Conservation (phyloP, 2,888 invertebrate genomes). For the Pollenia amentaria region DNA sequence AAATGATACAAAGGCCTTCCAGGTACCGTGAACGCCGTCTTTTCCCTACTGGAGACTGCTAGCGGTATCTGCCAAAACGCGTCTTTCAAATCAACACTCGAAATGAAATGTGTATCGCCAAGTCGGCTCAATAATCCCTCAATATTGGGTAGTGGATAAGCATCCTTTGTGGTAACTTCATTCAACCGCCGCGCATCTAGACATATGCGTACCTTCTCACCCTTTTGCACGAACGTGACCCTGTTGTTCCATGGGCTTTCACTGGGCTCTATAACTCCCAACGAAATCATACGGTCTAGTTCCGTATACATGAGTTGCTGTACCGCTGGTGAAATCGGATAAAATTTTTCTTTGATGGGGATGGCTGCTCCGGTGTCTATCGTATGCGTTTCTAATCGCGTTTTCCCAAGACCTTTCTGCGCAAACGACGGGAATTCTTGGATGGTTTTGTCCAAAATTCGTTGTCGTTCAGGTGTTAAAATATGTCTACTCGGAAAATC, state of each 20-base stretch:
- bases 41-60: constrained; percentile 4
- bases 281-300: constrained; percentile 78
- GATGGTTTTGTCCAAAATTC: background rate
- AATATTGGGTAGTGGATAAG: constrained; percentile 58
- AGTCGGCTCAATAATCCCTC: constrained; percentile 65
- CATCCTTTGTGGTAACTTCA: constrained; percentile 43
- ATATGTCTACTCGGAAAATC: background rate
- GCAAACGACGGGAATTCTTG: constrained; percentile 6
- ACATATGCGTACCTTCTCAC: constrained; percentile 29
- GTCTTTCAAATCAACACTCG: constrained; percentile 60
- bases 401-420: constrained; percentile 19
- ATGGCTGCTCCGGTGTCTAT: constrained; percentile 47
- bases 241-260: constrained; percentile 69
- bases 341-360: constrained; percentile 68
- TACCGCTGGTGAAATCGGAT: constrained; percentile 68
- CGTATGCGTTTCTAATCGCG: background rate
- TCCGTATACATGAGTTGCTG: constrained; percentile 73
- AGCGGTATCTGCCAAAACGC: constrained; percentile 23
- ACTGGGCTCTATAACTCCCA: constrained; percentile 77
- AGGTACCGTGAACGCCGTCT: constrained; percentile 52
- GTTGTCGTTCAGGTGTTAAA: background rate
- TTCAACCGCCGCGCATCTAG: constrained; percentile 59
- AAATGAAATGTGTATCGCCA: constrained; percentile 63
- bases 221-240: constrained; percentile 42
- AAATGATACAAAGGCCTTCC: background rate